phyloP scores from a whole-genome alignment of 2,888 invertebrate species.

The Ceriagrion tenellum region DNA sequence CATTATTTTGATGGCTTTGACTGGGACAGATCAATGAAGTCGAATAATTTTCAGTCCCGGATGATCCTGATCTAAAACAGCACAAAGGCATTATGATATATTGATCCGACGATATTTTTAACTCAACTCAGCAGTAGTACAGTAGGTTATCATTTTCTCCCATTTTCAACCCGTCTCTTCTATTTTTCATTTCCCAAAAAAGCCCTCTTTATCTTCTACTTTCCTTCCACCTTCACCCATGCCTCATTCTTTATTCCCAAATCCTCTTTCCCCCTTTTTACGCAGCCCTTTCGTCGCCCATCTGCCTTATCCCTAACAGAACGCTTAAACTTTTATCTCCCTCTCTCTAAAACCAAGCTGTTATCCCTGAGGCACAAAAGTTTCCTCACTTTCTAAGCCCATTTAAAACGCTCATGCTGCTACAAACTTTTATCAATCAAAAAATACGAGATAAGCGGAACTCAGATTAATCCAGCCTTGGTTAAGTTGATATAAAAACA shows the following conservation, averaged over 20 bases:
- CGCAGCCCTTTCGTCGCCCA: too few species aligned
- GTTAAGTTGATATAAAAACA: too few species aligned
- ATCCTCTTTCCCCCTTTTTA: not conserved
- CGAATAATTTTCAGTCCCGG: too few species aligned
- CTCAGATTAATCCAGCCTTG: not conserved
- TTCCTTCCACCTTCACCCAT: not conserved
- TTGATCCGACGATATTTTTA: too few species aligned
- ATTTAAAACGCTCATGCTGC: not conserved
- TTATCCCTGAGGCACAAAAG: not conserved
- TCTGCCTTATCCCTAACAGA: not conserved
- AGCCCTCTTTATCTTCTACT: not conserved
- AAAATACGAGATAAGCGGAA: not conserved
- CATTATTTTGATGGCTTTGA: too few species aligned
- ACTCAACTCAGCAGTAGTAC: too few species aligned
- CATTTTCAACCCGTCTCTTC: not conserved
- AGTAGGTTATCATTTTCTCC: too few species aligned
- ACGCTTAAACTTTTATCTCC: not conserved
- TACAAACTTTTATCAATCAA: not conserved
- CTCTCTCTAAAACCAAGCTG: not conserved
- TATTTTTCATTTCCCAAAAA: not conserved
- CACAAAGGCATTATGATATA: too few species aligned
- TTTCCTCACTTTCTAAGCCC: not conserved
- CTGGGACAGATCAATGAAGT: too few species aligned
- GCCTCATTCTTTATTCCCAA: too few species aligned
- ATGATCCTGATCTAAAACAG: too few species aligned